phyloP scores from a whole-genome alignment of 2,888 invertebrate species.

The Encarsia formosa region DNA sequence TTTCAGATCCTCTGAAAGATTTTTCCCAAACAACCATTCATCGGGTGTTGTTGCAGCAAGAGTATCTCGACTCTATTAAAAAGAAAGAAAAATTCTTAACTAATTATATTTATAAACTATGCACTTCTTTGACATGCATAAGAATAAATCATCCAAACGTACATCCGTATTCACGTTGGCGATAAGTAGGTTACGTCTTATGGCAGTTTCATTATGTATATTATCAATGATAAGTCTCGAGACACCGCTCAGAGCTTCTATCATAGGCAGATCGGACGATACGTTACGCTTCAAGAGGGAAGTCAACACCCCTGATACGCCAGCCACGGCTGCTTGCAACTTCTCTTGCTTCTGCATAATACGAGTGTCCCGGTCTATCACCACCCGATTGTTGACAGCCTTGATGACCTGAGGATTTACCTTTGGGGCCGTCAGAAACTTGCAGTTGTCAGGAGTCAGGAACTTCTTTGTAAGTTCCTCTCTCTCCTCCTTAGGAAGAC shows the following conservation, averaged over 20 bases:
- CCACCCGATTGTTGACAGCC: neutral
- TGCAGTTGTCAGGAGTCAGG: slow-evolving; percentile 4
- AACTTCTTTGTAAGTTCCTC: neutral
- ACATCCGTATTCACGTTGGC: slow-evolving; percentile 11
- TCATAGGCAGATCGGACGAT: neutral
- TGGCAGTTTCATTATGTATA: neutral
- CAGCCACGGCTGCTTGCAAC: slow-evolving; percentile 8
- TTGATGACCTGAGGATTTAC: slow-evolving; percentile 11
- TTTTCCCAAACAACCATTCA: slow-evolving; percentile 3
- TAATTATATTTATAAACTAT: too few species aligned
- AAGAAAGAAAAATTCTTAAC: too few species aligned
- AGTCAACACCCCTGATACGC: neutral
- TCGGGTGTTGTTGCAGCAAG: slow-evolving; percentile 1
- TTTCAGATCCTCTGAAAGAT: neutral
- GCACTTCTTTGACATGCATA: too few species aligned
- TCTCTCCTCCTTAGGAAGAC: slow-evolving; percentile 8
- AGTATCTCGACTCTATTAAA: slow-evolving; percentile 8
- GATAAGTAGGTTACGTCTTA: slow-evolving; percentile 8
- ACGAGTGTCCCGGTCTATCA: slow-evolving; percentile 2
- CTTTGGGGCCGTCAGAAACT: slow-evolving; percentile 8
- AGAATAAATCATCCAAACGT: too few species aligned
- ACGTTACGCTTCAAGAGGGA: neutral
- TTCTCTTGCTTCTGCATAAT: slow-evolving; percentile 12
- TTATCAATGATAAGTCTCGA: neutral
- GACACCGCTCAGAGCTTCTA: neutral